These are phyloP conservation scores for Discoglossus pictus DNA, from an alignment of 2,797 vertebrate genomes.

Conservation along the genomic window DNA sequence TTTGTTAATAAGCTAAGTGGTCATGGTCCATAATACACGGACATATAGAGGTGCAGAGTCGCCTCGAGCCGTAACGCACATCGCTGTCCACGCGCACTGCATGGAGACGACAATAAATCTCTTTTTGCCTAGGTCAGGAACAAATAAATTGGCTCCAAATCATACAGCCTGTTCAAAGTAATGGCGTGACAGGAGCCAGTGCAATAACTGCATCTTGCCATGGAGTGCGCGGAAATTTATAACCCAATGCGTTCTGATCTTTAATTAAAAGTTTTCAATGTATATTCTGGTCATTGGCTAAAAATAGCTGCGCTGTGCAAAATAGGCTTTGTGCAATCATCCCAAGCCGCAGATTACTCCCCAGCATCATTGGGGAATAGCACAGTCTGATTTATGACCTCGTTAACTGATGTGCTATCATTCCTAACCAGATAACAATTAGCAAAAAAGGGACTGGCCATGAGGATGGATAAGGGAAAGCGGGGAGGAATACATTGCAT, in stretches of 20 bases:
- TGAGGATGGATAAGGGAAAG: no score
- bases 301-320: conserved; percentile 60
- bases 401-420: conserved; percentile 47
- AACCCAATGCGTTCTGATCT: conserved; percentile 43
- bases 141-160: conserved; percentile 44
- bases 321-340: conserved; percentile 52
- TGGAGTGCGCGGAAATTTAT: conserved; percentile 43
- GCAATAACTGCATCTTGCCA: conserved; percentile 31
- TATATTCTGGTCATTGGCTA: conserved; percentile 48
- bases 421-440: conserved; percentile 42
- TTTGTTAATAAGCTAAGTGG: conserved; percentile 29
- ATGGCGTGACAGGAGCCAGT: conserved; percentile 17
- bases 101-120: conserved; percentile 28
- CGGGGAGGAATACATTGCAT: no score
- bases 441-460: conserved; percentile 20
- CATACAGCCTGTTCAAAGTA: conserved; percentile 26
- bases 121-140: conserved; percentile 29
- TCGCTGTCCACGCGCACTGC: background rate
- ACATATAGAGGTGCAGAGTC: background rate
- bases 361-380: conserved; percentile 40
- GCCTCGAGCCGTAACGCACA: background rate
- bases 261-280: conserved; percentile 48
- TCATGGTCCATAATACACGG: background rate
- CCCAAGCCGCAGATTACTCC: conserved; percentile 51
- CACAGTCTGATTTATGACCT: conserved; percentile 42